Evolutionary conservation across 2,113 vertebrate genomes (phyloP), one percentile per base, ranked within the genome.

Genomic region (Otis tarda): DNA sequence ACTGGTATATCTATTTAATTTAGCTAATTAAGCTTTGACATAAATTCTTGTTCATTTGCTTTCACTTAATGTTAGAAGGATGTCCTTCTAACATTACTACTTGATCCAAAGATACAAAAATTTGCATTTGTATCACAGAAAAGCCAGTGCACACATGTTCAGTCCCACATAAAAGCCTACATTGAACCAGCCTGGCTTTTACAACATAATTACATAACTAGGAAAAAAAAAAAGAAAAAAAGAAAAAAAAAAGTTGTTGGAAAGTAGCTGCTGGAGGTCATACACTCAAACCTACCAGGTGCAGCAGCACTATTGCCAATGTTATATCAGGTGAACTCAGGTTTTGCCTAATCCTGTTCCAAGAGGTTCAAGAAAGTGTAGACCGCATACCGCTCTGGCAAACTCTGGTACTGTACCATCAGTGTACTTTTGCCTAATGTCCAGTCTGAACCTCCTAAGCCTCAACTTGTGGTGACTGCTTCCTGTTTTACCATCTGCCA

Each of bases 11-110:
- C 43, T 81, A 43, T 21, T 80, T 73, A 81, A 90, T 56, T 47
- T 73, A 74, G 43, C n/a, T 77, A 84, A 81, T 71, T 71, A 84
- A 84, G 33, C 14, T 49, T 49, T 60, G 55, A 77, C 25, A 83
- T 49, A 90, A 78, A 75, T 49, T 81, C 10, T 55, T 0, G 0
- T 49, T 47, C 7, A 0, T 19, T 50, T 75, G 14, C 39, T 70
- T 91, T 79, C 47, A 65, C 35, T 79, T 70, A 65, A 39, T 6
- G 2, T 18, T 41, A 76, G 20, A 14, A 65, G 24, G 50, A 37
- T 22, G 64, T 50, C 31, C 45, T 63, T 84, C 47, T 39, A 87
- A 83, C 17, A n/a, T 41, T 52, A 64, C 15, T 64, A 41, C 2
- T 8, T n/a, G 5, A 74, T 52, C 13, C 12, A 37, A 70, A 69